Evolutionary conservation across 2,888 invertebrate genomes (phyloP), one percentile per base, ranked within the genome.

Genomic region (Orthosia gothica): DNA sequence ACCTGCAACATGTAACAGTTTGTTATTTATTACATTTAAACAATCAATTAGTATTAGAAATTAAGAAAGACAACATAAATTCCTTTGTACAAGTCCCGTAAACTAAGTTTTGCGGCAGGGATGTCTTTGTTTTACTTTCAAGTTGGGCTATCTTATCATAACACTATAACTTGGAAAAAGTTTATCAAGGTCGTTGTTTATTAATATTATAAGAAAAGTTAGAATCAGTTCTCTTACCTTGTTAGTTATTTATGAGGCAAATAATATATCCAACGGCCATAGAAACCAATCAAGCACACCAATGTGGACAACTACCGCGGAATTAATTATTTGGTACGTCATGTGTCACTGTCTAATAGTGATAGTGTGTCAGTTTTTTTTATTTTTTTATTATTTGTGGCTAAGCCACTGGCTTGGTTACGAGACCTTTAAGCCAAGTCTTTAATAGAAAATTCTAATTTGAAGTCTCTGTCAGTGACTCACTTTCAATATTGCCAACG

Each of bases 51-150:
- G 55, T 76, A 55, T 57, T 49, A 71, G 15, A 81, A 67, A 76
- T 40, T 26, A 59, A 1, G 18, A 66, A 54, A 70, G n/a, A 52
- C 49, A 13, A 23, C 54, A 18, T 32, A 40, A 52, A 70, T 74
- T 70, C 59, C 23, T 50, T 47, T 26, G 15, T 47, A 32, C 18
- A 57, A 77, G 55, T 73, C 82, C 76, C 58, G 40, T 52, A 70
- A 82, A 81, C 69, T 73, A 63, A 74, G 59, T 70, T 78, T 77
- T 67, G 64, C 78, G 59, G 63, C 67, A 72, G 5, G 62, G 49
- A 68, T 58, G 59, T 50, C 77, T 79, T 78, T 76, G 66, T 81
- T 66, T 58, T 50, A 63, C 45, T 52, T 49, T 47, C 11, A 5
- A 57, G 40, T 62, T 57, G 15, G 20, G 70, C 11, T 76, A 45